Percentiles rank a stretch among this genome's conserved stretches.
phyloP scores from a whole-genome alignment of 2,113 vertebrate genomes.

The Stictonetta naevosa region DNA sequence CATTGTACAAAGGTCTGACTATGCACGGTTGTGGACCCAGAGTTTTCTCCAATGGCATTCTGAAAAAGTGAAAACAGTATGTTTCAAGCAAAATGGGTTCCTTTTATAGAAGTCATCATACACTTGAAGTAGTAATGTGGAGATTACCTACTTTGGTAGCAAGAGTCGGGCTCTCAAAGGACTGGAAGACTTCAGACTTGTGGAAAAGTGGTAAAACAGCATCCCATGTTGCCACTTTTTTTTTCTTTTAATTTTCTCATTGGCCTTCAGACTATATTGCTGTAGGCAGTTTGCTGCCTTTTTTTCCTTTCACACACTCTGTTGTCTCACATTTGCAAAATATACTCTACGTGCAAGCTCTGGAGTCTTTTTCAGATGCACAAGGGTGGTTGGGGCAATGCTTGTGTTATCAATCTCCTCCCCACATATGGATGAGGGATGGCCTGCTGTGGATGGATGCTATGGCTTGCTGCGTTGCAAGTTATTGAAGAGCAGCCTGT shows the following conservation, averaged over 20 bases:
- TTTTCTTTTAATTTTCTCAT: not conserved
- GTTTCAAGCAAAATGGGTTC: not conserved
- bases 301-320: not conserved
- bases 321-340: not conserved
- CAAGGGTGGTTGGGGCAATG: not conserved
- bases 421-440: fast-evolving
- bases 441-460: not conserved
- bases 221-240: not conserved
- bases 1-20: not conserved
- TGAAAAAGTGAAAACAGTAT: not conserved
- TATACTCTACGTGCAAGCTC: not conserved
- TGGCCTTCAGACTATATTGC: not conserved
- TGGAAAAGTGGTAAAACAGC: not conserved
- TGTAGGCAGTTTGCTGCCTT: not conserved
- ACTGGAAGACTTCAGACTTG: not conserved
- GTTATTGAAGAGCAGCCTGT: not conserved
- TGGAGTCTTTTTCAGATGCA: not conserved
- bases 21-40: not conserved
- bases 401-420: not conserved
- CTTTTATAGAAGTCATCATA: not conserved
- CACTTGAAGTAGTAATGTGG: not conserved
- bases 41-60: not conserved
- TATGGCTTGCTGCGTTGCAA: not conserved
- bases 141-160: not conserved
- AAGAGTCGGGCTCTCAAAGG: not conserved